phyloP scores from a whole-genome alignment of 1,140 invertebrate species.

The Drosophila varians region DNA sequence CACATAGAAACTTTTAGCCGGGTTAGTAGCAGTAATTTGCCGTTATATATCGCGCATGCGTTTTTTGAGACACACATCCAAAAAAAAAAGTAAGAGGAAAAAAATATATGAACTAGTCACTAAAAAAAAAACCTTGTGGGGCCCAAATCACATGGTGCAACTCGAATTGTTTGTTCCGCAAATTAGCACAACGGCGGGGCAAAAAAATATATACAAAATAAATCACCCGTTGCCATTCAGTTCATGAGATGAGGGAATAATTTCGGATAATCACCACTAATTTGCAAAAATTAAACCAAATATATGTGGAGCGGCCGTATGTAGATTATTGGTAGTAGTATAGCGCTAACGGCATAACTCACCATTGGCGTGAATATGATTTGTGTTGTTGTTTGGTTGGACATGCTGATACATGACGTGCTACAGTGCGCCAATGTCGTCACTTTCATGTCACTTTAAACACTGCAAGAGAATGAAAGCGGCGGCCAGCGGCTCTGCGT shows the following conservation, averaged over 20 bases:
- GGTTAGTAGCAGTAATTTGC: conserved; percentile 29
- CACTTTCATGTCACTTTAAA: conserved; percentile 84
- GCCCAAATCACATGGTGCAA: neutral
- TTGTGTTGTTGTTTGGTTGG: conserved; percentile 83
- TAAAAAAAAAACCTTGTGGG: neutral
- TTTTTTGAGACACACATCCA: conserved; percentile 26
- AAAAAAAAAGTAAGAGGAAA: conserved; percentile 16
- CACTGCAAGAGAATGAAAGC: conserved; percentile 83
- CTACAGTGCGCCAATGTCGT: conserved; percentile 82
- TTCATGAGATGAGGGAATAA: conserved; percentile 7
- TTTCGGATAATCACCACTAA: conserved; percentile 42
- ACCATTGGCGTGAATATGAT: conserved; percentile 83
- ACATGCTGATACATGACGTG: conserved; percentile 84
- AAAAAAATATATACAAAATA: neutral
- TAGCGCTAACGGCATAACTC: conserved; percentile 45
- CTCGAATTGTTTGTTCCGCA: neutral
- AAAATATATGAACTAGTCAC: conserved; percentile 2
- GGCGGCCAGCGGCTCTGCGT: conserved; percentile 54
- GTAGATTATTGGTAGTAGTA: neutral
- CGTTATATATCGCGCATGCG: conserved; percentile 40
- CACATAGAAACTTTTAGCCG: conserved; percentile 25
- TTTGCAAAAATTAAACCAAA: conserved; percentile 11
- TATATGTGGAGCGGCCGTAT: neutral
- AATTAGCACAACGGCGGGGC: neutral
- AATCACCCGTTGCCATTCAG: neutral